Evolutionary conservation across 2,797 vertebrate species (phyloP), one percentile per base, ranked within the genome.

Genomic region (Phyllotis vaccarum): DNA sequence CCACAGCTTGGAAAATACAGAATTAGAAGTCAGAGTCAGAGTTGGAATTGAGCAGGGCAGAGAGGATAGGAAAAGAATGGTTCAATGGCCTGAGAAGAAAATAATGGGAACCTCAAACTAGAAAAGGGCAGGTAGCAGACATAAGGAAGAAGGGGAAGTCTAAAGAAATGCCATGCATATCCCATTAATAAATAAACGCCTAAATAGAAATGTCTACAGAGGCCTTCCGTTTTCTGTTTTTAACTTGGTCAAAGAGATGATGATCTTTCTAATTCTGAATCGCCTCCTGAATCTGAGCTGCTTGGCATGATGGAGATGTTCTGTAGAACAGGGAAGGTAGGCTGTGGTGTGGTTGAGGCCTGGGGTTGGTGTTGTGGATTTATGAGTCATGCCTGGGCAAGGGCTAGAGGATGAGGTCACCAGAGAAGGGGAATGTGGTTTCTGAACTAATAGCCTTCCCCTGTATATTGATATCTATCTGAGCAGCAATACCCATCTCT

Each of bases 401-500:
- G 90, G 95, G 79, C 95, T 97, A 92, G 96, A 46, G 62, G 94
- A 94, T 97, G 97, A 98, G 95, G 96, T 98, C 97, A 97, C 89
- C 88, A 86, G 52, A 54, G 74, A 93, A 81, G 52, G 93, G 85
- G 86, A 97, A 72, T 95, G 88, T n/a, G 95, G 95, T 96, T 97
- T 92, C 90, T 46, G 62, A 96, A 92, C 97, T 97, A 97, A 97
- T 96, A 93, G 96, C 86, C 78, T 97, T 94, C 90, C 79, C 68
- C 34, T 94, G 93, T 91, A 85, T 96, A 93, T 94, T 97, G 96
- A 92, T 97, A 96, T 92, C 95, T 97, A 91, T 97, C 97, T 97
- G 95, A 96, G 95, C 93, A 97, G 96, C 95, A 92, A 95, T 97
- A 95, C 88, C 97, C 97, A 90, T 95, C 95, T 97, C 91, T 91